Base-by-base conservation (phyloP, 2,797 vertebrate genomes). In the Centropyge bicolor region DNA sequence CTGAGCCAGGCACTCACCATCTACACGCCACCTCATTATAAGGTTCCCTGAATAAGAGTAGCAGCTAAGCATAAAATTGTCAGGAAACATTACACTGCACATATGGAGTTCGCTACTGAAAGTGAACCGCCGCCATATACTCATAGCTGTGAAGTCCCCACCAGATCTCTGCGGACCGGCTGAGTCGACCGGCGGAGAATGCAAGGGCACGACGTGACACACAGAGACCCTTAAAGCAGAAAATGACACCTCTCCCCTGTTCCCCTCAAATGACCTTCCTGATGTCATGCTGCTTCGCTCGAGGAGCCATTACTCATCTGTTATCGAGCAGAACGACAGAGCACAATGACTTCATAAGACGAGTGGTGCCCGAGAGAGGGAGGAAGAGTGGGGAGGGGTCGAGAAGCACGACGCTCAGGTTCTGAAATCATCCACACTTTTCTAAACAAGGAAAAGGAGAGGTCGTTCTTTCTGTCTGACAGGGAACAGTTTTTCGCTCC, bases 281-380 rank as follows among this genome's bases (percentile, higher is more conserved):
- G 83, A 91, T 85, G 86, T 90, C 89, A 91, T 45, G 72, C 73
- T 57, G 56, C 51, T 78, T 79, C 38, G 74, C 87, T 86, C 45
- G 11, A 83, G 65, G 86, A 84, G 74, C 78, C 46, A 89, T 91
- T 85, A 89, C 64, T 92, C 88, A 88, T 86, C 78, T 64, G 83
- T 83, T 92, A 90, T 92, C 70, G 67, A 61, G 61, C 54, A 74
- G 57, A 91, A 83, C 46, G 40, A 70, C 70, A 45, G 78, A 78
- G 80, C 76, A 19, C 72, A 66, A 82, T 89, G 86, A 93, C 86
- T 89, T 90, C 87, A 91, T 84, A 82, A 83, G 88, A 89, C 16
- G 7, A 89, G 78, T 85, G 80, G 59, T 86, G 82, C 86, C 74
- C 48, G 27, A 78, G 81, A 89, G 76, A 81, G 73, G 59, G 55